Evolutionary conservation across 2,888 invertebrate genomes (phyloP).

Genomic region (Latrodectus hesperus): DNA sequence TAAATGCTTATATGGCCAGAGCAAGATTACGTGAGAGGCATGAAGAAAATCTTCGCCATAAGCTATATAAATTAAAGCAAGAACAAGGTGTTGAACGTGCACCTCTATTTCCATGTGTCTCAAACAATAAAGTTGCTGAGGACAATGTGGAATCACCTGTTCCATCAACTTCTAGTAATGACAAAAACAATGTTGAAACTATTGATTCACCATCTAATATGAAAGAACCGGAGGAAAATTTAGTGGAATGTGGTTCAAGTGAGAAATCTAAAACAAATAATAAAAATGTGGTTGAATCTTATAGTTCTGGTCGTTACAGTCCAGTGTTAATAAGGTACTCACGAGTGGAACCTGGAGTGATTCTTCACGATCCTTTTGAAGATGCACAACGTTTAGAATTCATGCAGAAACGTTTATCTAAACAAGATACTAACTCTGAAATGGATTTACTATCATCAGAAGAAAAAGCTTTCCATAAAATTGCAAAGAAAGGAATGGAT

Average conservation of each 20-base stretch:
- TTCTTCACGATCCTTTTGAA: slow-evolving; percentile 84
- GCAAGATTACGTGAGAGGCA: slow-evolving; percentile 93
- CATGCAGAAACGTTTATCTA: slow-evolving; percentile 81
- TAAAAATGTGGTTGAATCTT: slow-evolving; percentile 80
- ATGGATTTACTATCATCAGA: slow-evolving; percentile 77
- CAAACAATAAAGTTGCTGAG: slow-evolving; percentile 11
- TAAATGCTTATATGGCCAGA: slow-evolving; percentile 96
- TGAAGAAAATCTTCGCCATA: slow-evolving; percentile 89
- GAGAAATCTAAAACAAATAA: slow-evolving; percentile 1
- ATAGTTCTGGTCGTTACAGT: slow-evolving; percentile 88
- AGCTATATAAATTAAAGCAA: slow-evolving; percentile 90
- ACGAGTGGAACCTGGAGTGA: slow-evolving; percentile 84
- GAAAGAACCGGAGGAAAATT: not conserved
- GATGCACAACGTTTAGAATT: slow-evolving; percentile 85
- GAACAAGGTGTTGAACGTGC: slow-evolving; percentile 82
- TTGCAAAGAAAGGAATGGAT: slow-evolving; percentile 89
- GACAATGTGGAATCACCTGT: not conserved
- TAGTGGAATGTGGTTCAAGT: not conserved
- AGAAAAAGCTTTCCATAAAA: slow-evolving; percentile 83
- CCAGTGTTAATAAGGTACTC: slow-evolving; percentile 81
- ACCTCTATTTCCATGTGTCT: slow-evolving; percentile 74
- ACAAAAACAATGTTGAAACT: not conserved
- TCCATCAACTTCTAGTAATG: slow-evolving; percentile 7
- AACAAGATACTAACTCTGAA: slow-evolving; percentile 76
- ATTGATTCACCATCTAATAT: not conserved